Evolutionary conservation across 1,140 invertebrate genomes (phyloP).

Genomic region (Hyphantria cunea): DNA sequence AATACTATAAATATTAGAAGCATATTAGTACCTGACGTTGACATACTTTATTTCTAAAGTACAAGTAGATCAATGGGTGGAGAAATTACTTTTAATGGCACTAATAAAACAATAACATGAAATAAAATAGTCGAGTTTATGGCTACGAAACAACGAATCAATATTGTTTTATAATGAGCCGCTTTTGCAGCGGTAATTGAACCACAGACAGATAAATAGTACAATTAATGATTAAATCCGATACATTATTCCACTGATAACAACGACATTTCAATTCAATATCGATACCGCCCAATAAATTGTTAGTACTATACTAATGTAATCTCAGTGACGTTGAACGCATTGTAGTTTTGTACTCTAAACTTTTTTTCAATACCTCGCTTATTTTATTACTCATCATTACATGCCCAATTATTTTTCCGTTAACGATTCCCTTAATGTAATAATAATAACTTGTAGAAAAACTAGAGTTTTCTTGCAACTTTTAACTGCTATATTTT

Average conservation of each 20-base stretch:
- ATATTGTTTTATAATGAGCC: background rate
- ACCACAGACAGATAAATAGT: slow-evolving; percentile 8
- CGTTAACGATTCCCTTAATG: slow-evolving; percentile 28
- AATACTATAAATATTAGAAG: no score
- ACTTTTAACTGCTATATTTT: no score
- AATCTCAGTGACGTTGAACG: slow-evolving; percentile 12
- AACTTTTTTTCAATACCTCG: slow-evolving; percentile 2
- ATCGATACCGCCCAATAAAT: slow-evolving; percentile 17
- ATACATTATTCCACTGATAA: slow-evolving; percentile 12
- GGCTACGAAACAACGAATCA: no score
- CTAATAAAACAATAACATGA: no score
- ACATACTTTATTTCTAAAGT: no score
- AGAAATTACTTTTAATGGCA: no score
- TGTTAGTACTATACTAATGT: slow-evolving; percentile 6
- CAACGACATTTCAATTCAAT: slow-evolving; percentile 23
- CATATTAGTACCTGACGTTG: no score
- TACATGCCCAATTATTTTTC: slow-evolving; percentile 24
- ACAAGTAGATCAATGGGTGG: no score
- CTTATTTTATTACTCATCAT: slow-evolving; percentile 16
- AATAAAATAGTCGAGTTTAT: no score
- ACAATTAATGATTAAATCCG: slow-evolving; percentile 7
- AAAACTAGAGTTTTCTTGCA: no score
- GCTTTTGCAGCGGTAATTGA: background rate
- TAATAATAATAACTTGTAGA: no score
- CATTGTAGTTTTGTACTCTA: background rate